Percentiles rank a stretch among this genome's conserved stretches.
Conservation (phyloP, 2,797 vertebrate species). For the Scyliorhinus canicula region DNA sequence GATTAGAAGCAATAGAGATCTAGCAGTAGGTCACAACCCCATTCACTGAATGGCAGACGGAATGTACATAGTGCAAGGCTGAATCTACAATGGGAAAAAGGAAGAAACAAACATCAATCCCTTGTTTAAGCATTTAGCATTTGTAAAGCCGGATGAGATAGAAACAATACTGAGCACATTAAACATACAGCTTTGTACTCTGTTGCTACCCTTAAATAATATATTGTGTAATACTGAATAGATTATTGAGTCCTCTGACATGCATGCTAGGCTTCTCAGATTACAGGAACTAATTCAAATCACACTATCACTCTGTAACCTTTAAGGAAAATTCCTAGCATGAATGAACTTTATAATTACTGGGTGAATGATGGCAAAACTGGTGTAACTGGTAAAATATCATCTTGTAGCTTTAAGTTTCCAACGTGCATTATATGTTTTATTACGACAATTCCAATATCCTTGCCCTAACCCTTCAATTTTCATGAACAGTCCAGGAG, state of each 20-base stretch:
- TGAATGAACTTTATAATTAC: slow-evolving; percentile 30
- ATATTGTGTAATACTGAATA: neutral
- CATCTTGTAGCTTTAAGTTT: neutral
- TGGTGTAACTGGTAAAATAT: slow-evolving; percentile 17
- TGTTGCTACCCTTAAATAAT: neutral
- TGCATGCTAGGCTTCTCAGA: neutral
- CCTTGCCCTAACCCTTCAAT: neutral
- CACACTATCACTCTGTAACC: slow-evolving; percentile 20
- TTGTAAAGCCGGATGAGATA: neutral
- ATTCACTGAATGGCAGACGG: neutral
- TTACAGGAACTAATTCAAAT: slow-evolving; percentile 31
- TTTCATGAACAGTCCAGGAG: neutral
- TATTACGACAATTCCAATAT: neutral
- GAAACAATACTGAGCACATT: neutral
- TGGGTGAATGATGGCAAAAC: slow-evolving; percentile 11
- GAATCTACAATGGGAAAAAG: neutral
- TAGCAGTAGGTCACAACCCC: neutral
- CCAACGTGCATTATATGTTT: neutral
- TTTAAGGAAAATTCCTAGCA: slow-evolving; percentile 26
- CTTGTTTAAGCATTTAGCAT: neutral
- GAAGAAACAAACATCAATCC: neutral
- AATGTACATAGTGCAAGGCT: neutral
- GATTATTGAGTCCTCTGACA: neutral
- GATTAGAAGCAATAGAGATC: neutral
- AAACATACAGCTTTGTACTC: neutral